Base-by-base conservation (phyloP, 2,797 vertebrate species). In the Anguilla anguilla region DNA sequence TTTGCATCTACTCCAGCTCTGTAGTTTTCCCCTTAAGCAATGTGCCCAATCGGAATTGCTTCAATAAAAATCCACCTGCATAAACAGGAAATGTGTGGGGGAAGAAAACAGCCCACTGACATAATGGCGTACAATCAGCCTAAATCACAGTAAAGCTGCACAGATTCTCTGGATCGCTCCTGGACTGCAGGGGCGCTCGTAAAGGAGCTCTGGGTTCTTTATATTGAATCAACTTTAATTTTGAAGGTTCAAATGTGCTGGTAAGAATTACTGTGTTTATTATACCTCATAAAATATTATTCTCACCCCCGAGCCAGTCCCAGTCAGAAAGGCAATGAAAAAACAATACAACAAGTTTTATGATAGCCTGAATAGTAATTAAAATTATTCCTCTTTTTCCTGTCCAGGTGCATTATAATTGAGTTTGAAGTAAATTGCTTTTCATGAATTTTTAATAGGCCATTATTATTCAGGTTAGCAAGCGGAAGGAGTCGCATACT, bases 391-490 rank as follows among this genome's bases (percentile, higher is more conserved):
- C 31, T 51, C 3, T 61, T 81, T 79, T 17, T 57, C 7, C 55
- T n/a, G 31, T 53, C 11, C 83, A 74, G 69, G 59, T 59, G 25
- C 43, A 39, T 1, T 35, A 9, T 85, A 89, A 89, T 67, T 3
- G 57, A 35, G 53, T 87, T 49, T 11, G 85, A 83, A 83, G 53
- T 86, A 85, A 89, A 87, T 83, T 72, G 43, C 82, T 57, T 86
- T 90, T 90, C 88, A 92, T 89, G 83, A 90, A 90, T 90, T 90
- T 90, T 91, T 91, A 87, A 91, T 90, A 74, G 83, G 87, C 89
- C 88, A 90, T 90, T 91, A 88, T 84, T 82, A 87, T 90, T 53
- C 87, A 83, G 86, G 89, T 89, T 87, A 88, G 89, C 86, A 43
- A 88, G 67, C 81, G 72, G 87, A 49, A 86, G 74, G 64, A 86